Percentiles rank a stretch among this genome's conserved stretches.
Evolutionary conservation across 2,888 invertebrate genomes (phyloP).

Genomic region (Drosophila merina): DNA sequence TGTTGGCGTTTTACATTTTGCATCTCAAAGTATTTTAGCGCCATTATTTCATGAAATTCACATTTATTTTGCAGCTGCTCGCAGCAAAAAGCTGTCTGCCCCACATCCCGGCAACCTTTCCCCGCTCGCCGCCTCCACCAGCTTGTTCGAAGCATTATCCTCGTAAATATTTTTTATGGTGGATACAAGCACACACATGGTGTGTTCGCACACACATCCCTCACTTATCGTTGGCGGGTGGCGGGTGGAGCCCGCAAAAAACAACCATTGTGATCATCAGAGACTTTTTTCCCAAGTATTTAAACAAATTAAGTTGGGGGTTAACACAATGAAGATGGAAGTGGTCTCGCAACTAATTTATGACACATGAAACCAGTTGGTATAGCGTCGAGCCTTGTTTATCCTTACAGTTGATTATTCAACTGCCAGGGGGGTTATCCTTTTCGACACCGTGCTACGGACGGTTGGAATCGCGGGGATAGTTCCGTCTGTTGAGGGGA

Average conservation of each 20-base stretch:
- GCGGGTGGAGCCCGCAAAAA: conserved; percentile 8
- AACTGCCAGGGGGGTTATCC: not conserved
- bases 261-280: conserved; percentile 6
- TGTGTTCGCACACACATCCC: conserved; percentile 7
- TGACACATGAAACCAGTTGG: not conserved
- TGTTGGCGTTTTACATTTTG: conserved; percentile 55
- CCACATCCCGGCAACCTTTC: conserved; percentile 7
- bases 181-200: conserved; percentile 3
- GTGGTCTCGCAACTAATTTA: not conserved
- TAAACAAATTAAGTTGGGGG: conserved; percentile 7
- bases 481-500: not conserved
- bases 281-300: conserved; percentile 7
- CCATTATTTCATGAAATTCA: conserved; percentile 73
- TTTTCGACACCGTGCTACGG: not conserved
- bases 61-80: conserved; percentile 73
- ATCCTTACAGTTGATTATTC: not conserved
- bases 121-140: conserved; percentile 7
- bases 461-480: not conserved
- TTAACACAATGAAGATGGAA: conserved; percentile 5
- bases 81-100: conserved; percentile 42
- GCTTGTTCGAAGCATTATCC: conserved; percentile 8
- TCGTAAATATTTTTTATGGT: conserved; percentile 16
- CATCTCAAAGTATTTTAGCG: conserved; percentile 71
- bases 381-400: not conserved
- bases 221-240: conserved; percentile 14